Percentiles rank a stretch among this genome's conserved stretches.
These are phyloP conservation scores for Balaeniceps rex DNA, from an alignment of 2,113 vertebrate genomes.

Conservation along the genomic window DNA sequence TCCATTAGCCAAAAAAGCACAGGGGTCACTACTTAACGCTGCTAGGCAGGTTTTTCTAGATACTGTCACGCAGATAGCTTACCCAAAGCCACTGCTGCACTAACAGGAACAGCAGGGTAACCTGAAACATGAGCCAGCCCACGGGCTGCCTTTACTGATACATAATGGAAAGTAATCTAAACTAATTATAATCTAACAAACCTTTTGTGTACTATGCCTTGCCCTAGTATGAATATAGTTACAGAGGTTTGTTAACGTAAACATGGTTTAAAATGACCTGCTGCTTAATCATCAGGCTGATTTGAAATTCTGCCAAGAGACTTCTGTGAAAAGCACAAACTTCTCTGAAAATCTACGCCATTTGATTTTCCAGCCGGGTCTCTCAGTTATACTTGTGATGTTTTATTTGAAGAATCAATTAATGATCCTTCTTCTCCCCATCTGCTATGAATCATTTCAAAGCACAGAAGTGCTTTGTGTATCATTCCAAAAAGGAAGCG, in stretches of 20 bases:
- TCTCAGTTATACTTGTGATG: not conserved
- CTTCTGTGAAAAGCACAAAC: not conserved
- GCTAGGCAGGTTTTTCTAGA: not conserved
- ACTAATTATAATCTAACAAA: constrained; percentile 31
- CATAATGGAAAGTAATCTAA: constrained; percentile 45
- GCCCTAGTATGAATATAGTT: not conserved
- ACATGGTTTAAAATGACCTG: not conserved
- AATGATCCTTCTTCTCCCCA: not conserved
- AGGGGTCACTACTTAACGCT: not conserved
- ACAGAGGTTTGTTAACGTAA: not conserved
- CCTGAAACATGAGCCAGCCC: not conserved
- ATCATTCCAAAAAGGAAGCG: not conserved
- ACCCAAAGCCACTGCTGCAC: not conserved
- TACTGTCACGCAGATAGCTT: not conserved
- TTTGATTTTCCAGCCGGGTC: not conserved
- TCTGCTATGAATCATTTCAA: constrained; percentile 13
- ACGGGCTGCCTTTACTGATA: not conserved
- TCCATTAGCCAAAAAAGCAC: not conserved
- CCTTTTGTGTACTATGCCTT: not conserved
- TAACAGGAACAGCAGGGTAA: not conserved
- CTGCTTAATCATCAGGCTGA: constrained; percentile 26
- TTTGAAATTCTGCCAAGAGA: not conserved
- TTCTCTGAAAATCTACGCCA: not conserved
- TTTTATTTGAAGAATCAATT: constrained; percentile 24
- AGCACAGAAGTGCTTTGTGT: not conserved